Base-by-base conservation (phyloP, 2,113 vertebrate genomes). In the Colistium nudipinnis region DNA sequence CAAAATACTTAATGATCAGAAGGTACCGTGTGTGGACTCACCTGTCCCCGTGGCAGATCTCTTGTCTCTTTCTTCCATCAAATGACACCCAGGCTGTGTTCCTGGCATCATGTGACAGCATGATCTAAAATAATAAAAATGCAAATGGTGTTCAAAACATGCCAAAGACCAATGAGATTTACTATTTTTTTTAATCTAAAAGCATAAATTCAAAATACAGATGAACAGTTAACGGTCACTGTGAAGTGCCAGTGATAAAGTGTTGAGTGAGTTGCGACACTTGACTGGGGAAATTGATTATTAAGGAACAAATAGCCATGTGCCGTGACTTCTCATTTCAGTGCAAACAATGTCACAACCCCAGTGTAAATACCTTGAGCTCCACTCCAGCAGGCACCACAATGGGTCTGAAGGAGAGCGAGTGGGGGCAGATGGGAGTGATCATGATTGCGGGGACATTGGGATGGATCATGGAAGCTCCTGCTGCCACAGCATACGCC, bases 361-460 rank as follows among this genome's bases (percentile, higher is more conserved):
- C 5, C 4, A 6, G 45, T 2, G 16, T 8, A 0, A 11, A 8
- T 80, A 90, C 90, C 88, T 91, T 94, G 45, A 94, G 93, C 70
- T 94, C 93, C 31, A 94, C 93, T 2, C 94, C 94, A 0, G 94
- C 94, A 0, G 94, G 94, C 62, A 94, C 94, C 57, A 94, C 94
- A 0, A 94, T 94, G 76, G 94, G 94, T 44, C 94, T 89, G 87
- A 94, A 94, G 51, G 94, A 94, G 24, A 94, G 92, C 0, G 94
- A 94, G 85, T 94, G 94, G 0, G 94, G 94, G 75, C 94, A 94
- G 91, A 94, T 94, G 70, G 94, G 94, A 0, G 94, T 94, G 70
- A 94, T 92, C 92, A 94, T 93, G 86, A 94, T 94, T 81, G 94
- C 94, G 0, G 93, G 94, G 6, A 94, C 94, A 14, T 94, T 94